These are phyloP conservation scores for Clavelina lepadiformis DNA, from an alignment of 23 tunicate species.

Conservation along the genomic window DNA sequence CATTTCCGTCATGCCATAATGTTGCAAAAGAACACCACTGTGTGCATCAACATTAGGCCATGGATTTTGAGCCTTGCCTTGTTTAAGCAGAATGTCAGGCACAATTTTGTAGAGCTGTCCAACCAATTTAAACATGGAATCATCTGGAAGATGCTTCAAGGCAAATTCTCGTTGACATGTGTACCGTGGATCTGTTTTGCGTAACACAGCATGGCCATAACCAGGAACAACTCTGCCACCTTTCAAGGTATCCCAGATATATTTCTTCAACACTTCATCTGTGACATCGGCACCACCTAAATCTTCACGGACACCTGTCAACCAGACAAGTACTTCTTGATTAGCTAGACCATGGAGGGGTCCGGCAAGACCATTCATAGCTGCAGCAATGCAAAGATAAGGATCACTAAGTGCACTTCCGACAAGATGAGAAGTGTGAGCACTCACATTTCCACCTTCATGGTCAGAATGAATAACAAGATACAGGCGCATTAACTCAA, in stretches of 20 bases:
- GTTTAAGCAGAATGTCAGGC: conserved; percentile 81
- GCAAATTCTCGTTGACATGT: conserved; percentile 98
- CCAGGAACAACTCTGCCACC: conserved; percentile 99
- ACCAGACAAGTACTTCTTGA: conserved; percentile 98
- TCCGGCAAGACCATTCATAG: conserved; percentile 99
- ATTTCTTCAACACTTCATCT: conserved; percentile 73
- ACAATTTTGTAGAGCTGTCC: conserved; percentile 94
- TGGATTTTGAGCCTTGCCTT: conserved; percentile 96
- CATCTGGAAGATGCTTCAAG: conserved; percentile 97
- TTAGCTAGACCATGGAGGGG: conserved; percentile 97
- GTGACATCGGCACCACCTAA: conserved; percentile 86
- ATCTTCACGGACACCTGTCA: conserved; percentile 83
- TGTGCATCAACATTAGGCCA: conserved; percentile 99
- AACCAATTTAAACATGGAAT: conserved; percentile 89
- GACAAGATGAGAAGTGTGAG: conserved; percentile 91
- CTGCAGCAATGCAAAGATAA: conserved; percentile 78
- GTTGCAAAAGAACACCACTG: conserved; percentile 96
- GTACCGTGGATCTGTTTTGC: conserved; percentile 98
- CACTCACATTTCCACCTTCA: conserved; percentile 96
- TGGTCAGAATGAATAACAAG: conserved; percentile 95
- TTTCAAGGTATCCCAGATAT: conserved; percentile 87
- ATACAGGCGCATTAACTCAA: conserved; percentile 94
- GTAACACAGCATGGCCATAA: conserved; percentile 96
- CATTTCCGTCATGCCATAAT: conserved; percentile 94
- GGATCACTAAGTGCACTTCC: conserved; percentile 96